Base-by-base conservation (phyloP, 2,113 vertebrate genomes). In the Oncorhynchus kisutch region DNA sequence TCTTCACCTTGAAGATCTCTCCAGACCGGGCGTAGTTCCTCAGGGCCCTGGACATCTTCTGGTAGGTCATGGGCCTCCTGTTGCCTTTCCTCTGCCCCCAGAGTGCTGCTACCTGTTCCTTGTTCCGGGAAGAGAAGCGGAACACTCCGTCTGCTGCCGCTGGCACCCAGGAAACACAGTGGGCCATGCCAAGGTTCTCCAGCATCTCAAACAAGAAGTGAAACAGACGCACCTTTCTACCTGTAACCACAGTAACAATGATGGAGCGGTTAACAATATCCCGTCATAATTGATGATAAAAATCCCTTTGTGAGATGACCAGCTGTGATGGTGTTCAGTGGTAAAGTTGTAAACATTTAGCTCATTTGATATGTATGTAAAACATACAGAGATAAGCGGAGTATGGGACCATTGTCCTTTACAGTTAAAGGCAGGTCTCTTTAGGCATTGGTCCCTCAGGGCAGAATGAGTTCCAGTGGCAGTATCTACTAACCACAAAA, bases 1-100 rank as follows among this genome's bases (percentile, higher is more conserved):
- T 92, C 80, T 94, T 94, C 81, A 95, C 94, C 77, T 94, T 95
- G 84, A 93, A 87, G 78, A 95, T 94, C 82, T 94, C 92, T 3
- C 94, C 94, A 0, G 92, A 93, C 16, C 88, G 85, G n/a, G 87
- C 82, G 1, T 94, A 95, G 88, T 94, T 95, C 82, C 94, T 88
- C 29, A 95, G 84, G 16, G 94, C 94, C 0, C 93, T 87, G n/a
- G 93, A 93, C 93, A 95, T 94, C 86, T 95, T 95, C 88, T 95
- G 93, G 85, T 94, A 95, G 16, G 93, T 95, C 94, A 95, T 95
- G 20, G 88, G 92, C 79, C 91, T 91, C 78, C 90, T 88, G 89
- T 95, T 94, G 67, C 93, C 94, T 60, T 95, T 95, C 48, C 91
- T 88, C 73, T 86, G 87, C 1, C 94, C 94, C 94, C 94, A 95